Evolutionary conservation across 2,888 invertebrate genomes (phyloP), one percentile per base, ranked within the genome.

Genomic region (Tenthredo distinguenda): DNA sequence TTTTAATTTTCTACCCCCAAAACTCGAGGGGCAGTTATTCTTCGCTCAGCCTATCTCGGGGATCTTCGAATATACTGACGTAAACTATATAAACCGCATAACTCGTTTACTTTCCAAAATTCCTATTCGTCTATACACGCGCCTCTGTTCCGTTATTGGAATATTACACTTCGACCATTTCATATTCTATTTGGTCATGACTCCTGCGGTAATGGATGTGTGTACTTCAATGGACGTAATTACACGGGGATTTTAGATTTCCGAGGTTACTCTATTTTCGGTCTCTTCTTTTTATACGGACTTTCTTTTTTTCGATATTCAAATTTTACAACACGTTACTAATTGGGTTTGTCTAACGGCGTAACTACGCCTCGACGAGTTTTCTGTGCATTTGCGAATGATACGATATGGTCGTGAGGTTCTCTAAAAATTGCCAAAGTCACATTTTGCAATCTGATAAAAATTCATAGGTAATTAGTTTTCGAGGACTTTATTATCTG

Each of bases 51-150:
- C 0, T 68, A 68, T 68, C n/a, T 43, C 9, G 6, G 15, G 21
- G 21, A 74, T 74, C 12, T 43, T 21, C 12, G 43, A 74, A 68
- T 68, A 68, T 68, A 68, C 15, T 34, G 21, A 43, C 40, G 18
- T 6, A 15, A 31, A 55, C 62, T 62, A 26, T 62, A 26, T 26
- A 12, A 62, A 62, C 62, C 62, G 62, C 26, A 77, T 10, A 77
- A 77, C 47, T 77, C 77, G 77, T 77, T 77, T 50, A 55, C 50
- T 77, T 77, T 77, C 77, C n/a, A 50, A 77, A 55, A 55, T 40
- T 34, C n/a, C 50, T 21, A 74, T 43, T 12, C 43, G 15, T 10
- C 26, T 68, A 68, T 15, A 37, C 37, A 37, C 37, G 37, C 7
- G 37, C 0, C 1, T 26, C 7, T 21, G 9, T 37, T 74, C 40